A percentile compares a stretch with the other conserved stretches of the same genome.
phyloP scores from a whole-genome alignment of 2,113 vertebrate species.

The Dasyprocta punctata region DNA sequence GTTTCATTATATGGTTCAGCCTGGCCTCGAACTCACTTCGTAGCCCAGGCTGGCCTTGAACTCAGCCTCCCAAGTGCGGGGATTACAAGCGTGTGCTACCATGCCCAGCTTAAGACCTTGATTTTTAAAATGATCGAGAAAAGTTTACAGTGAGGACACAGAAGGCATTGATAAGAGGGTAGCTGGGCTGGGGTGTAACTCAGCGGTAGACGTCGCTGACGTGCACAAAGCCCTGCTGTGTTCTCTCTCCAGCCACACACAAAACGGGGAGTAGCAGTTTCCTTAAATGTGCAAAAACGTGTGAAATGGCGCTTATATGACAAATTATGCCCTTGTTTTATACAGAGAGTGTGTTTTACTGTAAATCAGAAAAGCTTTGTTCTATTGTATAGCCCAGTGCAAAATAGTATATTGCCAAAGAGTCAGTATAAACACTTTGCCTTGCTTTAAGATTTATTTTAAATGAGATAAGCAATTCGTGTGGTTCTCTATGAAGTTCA shows the following conservation, averaged over 20 bases:
- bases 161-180: neutral
- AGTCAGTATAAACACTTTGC: neutral
- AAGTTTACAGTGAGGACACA: neutral
- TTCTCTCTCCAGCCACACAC: neutral
- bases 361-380: neutral
- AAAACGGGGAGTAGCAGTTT: neutral
- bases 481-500: neutral
- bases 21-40: too few species aligned
- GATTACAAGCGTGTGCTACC: too few species aligned
- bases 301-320: neutral
- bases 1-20: too few species aligned
- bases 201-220: too few species aligned
- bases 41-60: too few species aligned
- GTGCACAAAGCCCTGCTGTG: neutral
- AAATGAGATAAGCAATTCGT: neutral
- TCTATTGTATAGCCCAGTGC: neutral
- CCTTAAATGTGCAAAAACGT: neutral
- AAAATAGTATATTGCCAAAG: neutral
- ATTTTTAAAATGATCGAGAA: slow-evolving; percentile 24
- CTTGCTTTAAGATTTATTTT: neutral
- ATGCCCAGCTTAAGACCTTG: neutral
- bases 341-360: neutral
- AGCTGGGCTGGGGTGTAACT: neutral
- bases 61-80: too few species aligned
- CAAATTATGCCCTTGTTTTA: slow-evolving; percentile 26